phyloP scores from a whole-genome alignment of 2,888 invertebrate genomes.

The Agrotis segetum region DNA sequence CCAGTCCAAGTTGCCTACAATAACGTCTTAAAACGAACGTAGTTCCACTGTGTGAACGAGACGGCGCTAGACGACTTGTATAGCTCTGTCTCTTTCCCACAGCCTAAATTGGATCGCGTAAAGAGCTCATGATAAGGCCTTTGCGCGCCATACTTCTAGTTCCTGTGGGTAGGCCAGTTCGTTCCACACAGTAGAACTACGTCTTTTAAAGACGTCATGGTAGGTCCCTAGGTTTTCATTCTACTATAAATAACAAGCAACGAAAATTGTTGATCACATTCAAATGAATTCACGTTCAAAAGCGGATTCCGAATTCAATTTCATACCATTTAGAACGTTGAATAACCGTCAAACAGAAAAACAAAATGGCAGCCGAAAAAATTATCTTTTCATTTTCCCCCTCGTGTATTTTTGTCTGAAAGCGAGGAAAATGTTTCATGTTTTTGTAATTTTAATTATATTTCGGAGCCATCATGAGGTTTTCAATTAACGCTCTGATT shows the following conservation, averaged over 20 bases:
- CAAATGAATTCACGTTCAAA: constrained; percentile 36
- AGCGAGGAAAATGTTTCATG: constrained; percentile 33
- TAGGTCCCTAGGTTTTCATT: no score
- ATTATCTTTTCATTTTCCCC: constrained; percentile 39
- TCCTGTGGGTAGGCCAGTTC: no score
- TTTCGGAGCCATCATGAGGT: constrained; percentile 4
- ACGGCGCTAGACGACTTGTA: no score
- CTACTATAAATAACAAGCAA: constrained; percentile 1
- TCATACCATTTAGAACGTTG: constrained; percentile 38
- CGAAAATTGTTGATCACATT: constrained; percentile 36
- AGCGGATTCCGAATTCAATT: constrained; percentile 47
- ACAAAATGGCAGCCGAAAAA: constrained; percentile 38
- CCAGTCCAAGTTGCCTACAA: background rate
- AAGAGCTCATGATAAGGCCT: no score
- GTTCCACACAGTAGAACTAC: no score
- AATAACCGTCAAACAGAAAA: constrained; percentile 43
- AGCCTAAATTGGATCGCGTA: no score
- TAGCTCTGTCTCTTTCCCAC: no score
- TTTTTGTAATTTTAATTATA: constrained; percentile 48
- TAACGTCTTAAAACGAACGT: no score
- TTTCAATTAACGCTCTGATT: constrained; percentile 35
- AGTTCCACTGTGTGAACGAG: no score
- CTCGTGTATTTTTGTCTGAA: constrained; percentile 22
- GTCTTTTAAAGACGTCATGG: no score
- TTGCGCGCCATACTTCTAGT: no score